Conservation (phyloP, 2,888 invertebrate species). For the Auanema freiburgensis region DNA sequence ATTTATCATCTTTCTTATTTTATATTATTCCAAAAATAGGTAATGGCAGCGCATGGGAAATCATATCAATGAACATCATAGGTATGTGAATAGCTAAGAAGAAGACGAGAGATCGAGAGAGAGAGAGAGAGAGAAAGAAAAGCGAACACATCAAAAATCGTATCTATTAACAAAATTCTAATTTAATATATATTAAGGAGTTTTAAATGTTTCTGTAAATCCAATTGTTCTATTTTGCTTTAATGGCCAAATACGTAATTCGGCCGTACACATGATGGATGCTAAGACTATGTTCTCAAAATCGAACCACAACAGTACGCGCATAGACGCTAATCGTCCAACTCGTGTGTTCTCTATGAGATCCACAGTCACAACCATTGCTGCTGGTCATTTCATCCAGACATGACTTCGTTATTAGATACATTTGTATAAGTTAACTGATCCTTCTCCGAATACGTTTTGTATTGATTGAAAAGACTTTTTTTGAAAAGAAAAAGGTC, state of each 20-base stretch:
- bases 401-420: no score
- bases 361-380: no score
- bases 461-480: no score
- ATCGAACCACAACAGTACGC: no score
- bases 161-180: not conserved
- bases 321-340: no score
- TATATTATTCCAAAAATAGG: constrained; percentile 8
- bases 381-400: no score
- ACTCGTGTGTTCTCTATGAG: no score
- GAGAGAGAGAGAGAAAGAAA: not conserved
- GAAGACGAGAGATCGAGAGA: not conserved
- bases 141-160: not conserved
- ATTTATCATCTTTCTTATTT: not conserved
- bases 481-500: no score
- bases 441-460: no score
- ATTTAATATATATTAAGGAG: not conserved
- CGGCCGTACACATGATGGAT: no score
- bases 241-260: not conserved
- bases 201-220: constrained; percentile 3
- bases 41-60: not conserved
- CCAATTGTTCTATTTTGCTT: not conserved
- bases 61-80: not conserved
- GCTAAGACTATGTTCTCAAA: no score
- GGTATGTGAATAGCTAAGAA: not conserved
- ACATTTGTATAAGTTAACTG: no score